phyloP scores from a whole-genome alignment of 2,113 vertebrate species.

The Choloepus hoffmanni region DNA sequence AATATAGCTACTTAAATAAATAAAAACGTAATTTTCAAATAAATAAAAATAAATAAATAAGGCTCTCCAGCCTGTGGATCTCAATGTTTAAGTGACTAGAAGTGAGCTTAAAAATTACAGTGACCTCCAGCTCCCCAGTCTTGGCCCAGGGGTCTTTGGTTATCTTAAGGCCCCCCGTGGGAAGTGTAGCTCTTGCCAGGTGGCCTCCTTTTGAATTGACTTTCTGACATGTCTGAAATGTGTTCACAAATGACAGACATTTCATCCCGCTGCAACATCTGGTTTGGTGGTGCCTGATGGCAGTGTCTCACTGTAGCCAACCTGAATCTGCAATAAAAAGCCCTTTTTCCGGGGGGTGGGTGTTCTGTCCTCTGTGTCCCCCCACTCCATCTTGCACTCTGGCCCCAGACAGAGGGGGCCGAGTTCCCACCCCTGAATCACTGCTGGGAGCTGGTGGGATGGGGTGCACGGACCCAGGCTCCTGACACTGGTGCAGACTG shows the following conservation, averaged over 20 bases:
- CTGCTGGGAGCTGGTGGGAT: not conserved
- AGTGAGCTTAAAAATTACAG: not conserved
- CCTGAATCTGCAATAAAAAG: not conserved
- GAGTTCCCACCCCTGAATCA: too few relatives aligned
- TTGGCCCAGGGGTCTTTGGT: not conserved
- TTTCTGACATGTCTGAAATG: not conserved
- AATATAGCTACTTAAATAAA: not conserved
- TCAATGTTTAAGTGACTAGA: not conserved
- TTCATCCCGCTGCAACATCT: not conserved
- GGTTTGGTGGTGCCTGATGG: not conserved
- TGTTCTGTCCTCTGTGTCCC: not conserved
- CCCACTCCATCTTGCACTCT: not conserved
- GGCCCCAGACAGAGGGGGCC: too few relatives aligned
- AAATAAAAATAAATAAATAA: not conserved
- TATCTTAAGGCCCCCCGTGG: not conserved
- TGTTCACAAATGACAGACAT: not conserved
- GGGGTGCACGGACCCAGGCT: too few relatives aligned
- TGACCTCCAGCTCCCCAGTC: not conserved
- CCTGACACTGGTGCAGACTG: too few relatives aligned
- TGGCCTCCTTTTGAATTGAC: not conserved
- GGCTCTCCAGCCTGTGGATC: not conserved
- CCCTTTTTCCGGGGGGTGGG: too few relatives aligned
- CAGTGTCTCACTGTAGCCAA: not conserved
- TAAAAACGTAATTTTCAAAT: not conserved
- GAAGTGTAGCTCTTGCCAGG: not conserved